Percentiles rank a stretch among this genome's conserved stretches.
Evolutionary conservation across 2,888 invertebrate genomes (phyloP).

Genomic region (Xestia rhomboidea): DNA sequence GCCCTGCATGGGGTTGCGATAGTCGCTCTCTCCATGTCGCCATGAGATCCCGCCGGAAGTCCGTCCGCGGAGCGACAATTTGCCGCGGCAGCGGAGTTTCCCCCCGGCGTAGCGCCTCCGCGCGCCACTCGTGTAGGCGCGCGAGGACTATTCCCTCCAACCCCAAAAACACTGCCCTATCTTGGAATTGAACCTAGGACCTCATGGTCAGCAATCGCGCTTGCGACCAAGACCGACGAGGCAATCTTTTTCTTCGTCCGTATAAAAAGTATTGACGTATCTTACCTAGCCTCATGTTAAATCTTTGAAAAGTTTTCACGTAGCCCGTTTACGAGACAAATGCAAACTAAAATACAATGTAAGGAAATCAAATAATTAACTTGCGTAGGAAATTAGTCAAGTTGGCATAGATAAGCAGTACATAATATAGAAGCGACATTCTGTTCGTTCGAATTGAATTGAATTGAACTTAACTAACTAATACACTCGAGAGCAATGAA

Average conservation of each 20-base stretch:
- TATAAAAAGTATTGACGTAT: not conserved
- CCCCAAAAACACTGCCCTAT: not conserved
- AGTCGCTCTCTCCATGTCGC: too few relatives aligned
- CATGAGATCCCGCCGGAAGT: too few relatives aligned
- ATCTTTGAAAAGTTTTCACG: not conserved
- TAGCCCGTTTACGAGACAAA: not conserved
- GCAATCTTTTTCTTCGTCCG: not conserved
- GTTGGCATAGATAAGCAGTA: slow-evolving; percentile 24
- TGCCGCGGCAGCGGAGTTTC: too few relatives aligned
- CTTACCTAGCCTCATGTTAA: slow-evolving; percentile 41
- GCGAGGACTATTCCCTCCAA: too few relatives aligned
- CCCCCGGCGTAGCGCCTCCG: too few relatives aligned
- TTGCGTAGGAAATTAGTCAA: not conserved
- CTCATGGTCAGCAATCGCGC: not conserved
- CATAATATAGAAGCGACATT: slow-evolving; percentile 10
- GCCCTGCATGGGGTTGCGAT: too few relatives aligned
- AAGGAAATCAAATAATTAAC: slow-evolving; percentile 9
- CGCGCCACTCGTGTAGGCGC: too few relatives aligned
- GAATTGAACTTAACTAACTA: too few relatives aligned
- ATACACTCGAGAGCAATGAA: too few relatives aligned
- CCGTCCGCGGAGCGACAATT: too few relatives aligned
- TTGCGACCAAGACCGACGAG: not conserved
- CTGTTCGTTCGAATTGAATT: not conserved
- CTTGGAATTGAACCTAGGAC: not conserved
- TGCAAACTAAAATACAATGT: slow-evolving; percentile 37